These are phyloP conservation scores for Aurelia sp. DNA, from an alignment of 30 jellyfish, hydroid and myxozoan genomes.

Conservation along the genomic window DNA sequence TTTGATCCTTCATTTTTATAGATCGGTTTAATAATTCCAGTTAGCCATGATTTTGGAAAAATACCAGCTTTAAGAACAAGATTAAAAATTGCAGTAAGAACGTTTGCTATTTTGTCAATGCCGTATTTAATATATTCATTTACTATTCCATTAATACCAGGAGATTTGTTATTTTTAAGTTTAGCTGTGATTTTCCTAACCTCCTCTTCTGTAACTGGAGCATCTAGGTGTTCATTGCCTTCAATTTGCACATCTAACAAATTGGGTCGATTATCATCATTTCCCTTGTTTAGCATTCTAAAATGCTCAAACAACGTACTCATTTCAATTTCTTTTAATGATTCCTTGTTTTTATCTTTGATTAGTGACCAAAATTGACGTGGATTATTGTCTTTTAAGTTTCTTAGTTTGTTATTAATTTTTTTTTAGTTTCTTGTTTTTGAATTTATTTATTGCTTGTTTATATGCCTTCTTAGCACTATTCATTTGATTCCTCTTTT, in stretches of 20 bases:
- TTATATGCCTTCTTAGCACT: constrained; percentile 16
- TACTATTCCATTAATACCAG: constrained; percentile 12
- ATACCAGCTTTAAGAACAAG: constrained; percentile 11
- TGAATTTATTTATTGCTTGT: constrained; percentile 4
- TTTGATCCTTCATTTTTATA: constrained; percentile 30
- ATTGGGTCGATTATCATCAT: not conserved
- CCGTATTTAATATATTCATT: constrained; percentile 20
- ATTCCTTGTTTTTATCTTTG: not conserved
- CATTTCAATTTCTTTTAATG: not conserved
- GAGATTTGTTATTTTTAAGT: constrained; percentile 10
- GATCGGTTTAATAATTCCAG: constrained; percentile 24
- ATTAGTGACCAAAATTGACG: constrained; percentile 10
- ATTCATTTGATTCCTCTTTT: not conserved
- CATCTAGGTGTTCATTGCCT: not conserved
- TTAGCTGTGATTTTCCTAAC: not conserved
- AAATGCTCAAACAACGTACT: constrained; percentile 9
- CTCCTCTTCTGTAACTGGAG: constrained; percentile 11
- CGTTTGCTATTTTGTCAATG: not conserved
- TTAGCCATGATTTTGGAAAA: constrained; percentile 30
- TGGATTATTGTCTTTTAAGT: not conserved
- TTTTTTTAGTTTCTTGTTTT: not conserved
- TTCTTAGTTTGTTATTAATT: constrained; percentile 21
- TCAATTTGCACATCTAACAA: not conserved
- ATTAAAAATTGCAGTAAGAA: not conserved
- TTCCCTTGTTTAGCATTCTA: not conserved